Evolutionary conservation across 2,888 invertebrate species (phyloP).

Genomic region (Drosophila heteroneura): DNA sequence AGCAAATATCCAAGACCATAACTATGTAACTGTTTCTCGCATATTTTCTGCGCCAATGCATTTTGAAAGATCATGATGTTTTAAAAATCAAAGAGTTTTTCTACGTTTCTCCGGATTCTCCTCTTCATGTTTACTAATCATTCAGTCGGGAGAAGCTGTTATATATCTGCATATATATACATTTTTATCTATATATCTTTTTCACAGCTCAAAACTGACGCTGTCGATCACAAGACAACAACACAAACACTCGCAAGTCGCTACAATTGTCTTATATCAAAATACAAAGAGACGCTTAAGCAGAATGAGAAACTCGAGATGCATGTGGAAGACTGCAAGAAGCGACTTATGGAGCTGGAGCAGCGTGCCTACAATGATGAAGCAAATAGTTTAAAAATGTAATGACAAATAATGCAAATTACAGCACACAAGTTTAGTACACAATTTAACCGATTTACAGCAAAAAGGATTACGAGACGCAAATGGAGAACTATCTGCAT

Average conservation of each 20-base stretch:
- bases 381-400: constrained; percentile 68
- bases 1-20: neutral
- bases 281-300: constrained; percentile 68
- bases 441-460: constrained; percentile 17
- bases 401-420: neutral
- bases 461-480: constrained; percentile 61
- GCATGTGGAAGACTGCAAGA: constrained; percentile 84
- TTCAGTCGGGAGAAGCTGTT: no score
- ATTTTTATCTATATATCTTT: neutral
- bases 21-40: neutral
- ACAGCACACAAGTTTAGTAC: neutral
- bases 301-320: constrained; percentile 79
- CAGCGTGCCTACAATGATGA: constrained; percentile 87
- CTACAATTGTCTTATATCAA: constrained; percentile 72
- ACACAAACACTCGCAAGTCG: constrained; percentile 83
- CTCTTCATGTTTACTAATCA: neutral
- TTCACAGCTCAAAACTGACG: constrained; percentile 51
- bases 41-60: neutral
- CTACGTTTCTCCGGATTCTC: neutral
- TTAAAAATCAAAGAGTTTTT: neutral
- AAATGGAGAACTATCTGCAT: constrained; percentile 65
- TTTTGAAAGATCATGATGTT: neutral
- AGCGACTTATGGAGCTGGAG: constrained; percentile 85
- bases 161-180: neutral
- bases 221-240: constrained; percentile 62